A percentile compares a stretch with the other conserved stretches of the same genome.
These are phyloP conservation scores for Calvadosia cruxmelitensis DNA, from an alignment of 30 jellyfish, hydroid and myxozoan genomes.

Conservation along the genomic window DNA sequence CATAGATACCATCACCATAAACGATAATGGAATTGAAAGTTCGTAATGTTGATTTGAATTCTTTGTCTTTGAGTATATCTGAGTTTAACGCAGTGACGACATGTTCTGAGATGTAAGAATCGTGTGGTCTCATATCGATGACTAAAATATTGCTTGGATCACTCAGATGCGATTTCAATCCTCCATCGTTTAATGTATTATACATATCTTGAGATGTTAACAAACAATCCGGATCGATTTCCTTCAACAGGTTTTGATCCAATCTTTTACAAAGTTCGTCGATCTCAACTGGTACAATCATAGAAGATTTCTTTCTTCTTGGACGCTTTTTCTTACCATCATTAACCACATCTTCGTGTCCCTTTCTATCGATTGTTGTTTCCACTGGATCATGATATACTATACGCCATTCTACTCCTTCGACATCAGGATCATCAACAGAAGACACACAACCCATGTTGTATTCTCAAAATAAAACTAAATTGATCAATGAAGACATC, in stretches of 20 bases:
- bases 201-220: constrained; percentile 46
- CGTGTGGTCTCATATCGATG: constrained; percentile 40
- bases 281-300: neutral
- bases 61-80: constrained; percentile 4
- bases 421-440: neutral
- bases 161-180: constrained; percentile 36
- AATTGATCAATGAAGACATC: no score
- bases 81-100: constrained; percentile 53
- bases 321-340: neutral
- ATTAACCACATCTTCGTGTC: neutral
- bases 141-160: constrained; percentile 49
- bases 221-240: constrained; percentile 27
- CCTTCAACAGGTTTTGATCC: neutral
- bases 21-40: constrained; percentile 18
- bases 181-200: constrained; percentile 64
- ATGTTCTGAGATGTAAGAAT: constrained; percentile 10
- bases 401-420: neutral
- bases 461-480: no score
- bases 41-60: constrained; percentile 25
- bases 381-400: neutral
- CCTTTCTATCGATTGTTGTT: neutral
- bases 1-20: constrained; percentile 21
- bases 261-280: neutral
- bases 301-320: neutral
- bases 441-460: neutral